phyloP scores from a whole-genome alignment of 2,113 vertebrate genomes.

The Glaucomys volans region DNA sequence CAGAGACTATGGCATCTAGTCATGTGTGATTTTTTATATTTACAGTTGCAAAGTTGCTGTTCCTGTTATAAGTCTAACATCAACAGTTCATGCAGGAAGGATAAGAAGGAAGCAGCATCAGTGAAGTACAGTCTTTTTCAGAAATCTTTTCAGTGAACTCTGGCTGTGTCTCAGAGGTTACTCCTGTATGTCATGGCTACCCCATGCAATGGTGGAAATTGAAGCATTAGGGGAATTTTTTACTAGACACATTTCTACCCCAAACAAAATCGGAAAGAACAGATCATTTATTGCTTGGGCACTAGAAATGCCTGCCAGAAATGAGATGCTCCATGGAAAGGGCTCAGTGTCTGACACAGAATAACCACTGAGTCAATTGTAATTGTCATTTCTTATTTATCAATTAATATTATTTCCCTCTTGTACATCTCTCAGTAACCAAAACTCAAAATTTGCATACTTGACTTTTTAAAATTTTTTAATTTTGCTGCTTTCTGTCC shows the following conservation, averaged over 20 bases:
- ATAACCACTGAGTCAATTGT: background rate
- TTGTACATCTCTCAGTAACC: background rate
- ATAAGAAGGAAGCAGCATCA: background rate
- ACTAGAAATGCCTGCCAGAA: background rate
- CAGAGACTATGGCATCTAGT: background rate
- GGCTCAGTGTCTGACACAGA: background rate
- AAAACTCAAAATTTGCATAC: background rate
- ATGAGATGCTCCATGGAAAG: background rate
- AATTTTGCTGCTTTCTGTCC: background rate
- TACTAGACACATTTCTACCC: background rate
- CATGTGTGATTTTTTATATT: background rate
- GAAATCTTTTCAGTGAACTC: background rate
- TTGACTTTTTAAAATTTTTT: background rate
- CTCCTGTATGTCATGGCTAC: background rate
- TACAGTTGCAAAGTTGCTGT: background rate
- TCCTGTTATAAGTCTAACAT: background rate
- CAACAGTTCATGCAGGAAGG: background rate
- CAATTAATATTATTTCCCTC: background rate
- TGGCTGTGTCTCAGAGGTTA: background rate
- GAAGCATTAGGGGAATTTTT: background rate
- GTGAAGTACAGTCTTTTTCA: background rate
- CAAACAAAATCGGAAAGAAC: background rate
- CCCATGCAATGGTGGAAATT: background rate
- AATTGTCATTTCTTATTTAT: background rate
- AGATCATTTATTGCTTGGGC: background rate